Conservation (phyloP, 1,140 invertebrate species). For the Globodera ellingtonae region DNA sequence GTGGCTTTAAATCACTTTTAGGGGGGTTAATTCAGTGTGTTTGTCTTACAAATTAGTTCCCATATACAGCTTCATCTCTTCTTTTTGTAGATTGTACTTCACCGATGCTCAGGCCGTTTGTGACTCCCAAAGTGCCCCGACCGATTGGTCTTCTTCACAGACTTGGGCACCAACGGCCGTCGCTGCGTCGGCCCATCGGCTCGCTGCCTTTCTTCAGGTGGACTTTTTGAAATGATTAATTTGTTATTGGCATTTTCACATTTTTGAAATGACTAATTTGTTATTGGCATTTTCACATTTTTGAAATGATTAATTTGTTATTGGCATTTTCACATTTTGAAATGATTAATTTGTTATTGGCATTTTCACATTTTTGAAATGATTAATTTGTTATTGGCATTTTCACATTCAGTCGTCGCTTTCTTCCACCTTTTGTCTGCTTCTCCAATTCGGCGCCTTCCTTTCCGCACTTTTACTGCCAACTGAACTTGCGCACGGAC, state of each 20-base stretch:
- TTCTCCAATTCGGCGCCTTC: conserved; percentile 6
- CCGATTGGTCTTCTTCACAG: background rate
- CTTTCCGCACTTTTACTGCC: conserved; percentile 12
- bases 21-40: conserved; percentile 1
- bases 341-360: too few relatives aligned
- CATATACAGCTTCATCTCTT: conserved; percentile 8
- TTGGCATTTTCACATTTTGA: too few relatives aligned
- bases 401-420: background rate
- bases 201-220: conserved; percentile 9
- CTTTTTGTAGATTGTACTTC: conserved; percentile 42
- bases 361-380: too few relatives aligned
- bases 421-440: conserved; percentile 16
- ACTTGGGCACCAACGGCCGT: conserved; percentile 3
- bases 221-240: too few relatives aligned
- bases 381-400: too few relatives aligned
- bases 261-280: background rate
- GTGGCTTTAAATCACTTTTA: conserved; percentile 25
- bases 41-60: background rate
- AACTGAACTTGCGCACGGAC: background rate
- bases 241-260: too few relatives aligned
- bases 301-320: too few relatives aligned
- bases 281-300: too few relatives aligned
- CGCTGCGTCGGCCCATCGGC: background rate
- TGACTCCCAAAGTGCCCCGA: conserved; percentile 22
- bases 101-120: conserved; percentile 54